These are phyloP conservation scores for Dexiosoma caninum DNA, from an alignment of 2,888 invertebrate species.

Conservation along the genomic window DNA sequence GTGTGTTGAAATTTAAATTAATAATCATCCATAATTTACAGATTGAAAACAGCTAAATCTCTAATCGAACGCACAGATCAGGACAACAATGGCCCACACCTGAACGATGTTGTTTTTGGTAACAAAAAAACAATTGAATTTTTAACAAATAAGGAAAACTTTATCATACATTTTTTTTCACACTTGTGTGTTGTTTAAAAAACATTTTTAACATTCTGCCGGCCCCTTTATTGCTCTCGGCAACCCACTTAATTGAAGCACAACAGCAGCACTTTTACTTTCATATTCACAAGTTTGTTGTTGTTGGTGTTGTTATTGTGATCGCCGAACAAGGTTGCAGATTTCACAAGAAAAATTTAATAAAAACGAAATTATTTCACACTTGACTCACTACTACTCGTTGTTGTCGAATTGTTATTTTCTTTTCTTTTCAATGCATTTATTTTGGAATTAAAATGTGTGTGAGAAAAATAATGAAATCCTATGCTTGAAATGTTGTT, in stretches of 20 bases:
- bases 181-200: not conserved
- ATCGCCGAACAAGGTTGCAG: constrained; percentile 36
- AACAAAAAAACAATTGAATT: no score
- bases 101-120: not conserved
- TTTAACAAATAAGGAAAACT: not conserved
- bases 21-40: no score
- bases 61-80: no score
- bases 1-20: no score
- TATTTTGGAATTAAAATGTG: no score
- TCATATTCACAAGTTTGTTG: not conserved
- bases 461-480: no score
- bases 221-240: not conserved
- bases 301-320: no score
- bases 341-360: constrained; percentile 23
- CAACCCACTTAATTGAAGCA: constrained; percentile 25
- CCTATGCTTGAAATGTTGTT: no score
- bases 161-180: not conserved
- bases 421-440: no score
- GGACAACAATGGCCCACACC: not conserved
- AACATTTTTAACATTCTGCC: not conserved
- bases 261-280: constrained; percentile 49
- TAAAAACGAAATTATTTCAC: not conserved
- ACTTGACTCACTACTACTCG: not conserved
- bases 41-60: no score
- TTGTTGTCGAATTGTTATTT: no score